Percentiles rank a stretch among this genome's conserved stretches.
phyloP scores from a whole-genome alignment of 2,888 invertebrate species.

The Agriopis aurantiaria region DNA sequence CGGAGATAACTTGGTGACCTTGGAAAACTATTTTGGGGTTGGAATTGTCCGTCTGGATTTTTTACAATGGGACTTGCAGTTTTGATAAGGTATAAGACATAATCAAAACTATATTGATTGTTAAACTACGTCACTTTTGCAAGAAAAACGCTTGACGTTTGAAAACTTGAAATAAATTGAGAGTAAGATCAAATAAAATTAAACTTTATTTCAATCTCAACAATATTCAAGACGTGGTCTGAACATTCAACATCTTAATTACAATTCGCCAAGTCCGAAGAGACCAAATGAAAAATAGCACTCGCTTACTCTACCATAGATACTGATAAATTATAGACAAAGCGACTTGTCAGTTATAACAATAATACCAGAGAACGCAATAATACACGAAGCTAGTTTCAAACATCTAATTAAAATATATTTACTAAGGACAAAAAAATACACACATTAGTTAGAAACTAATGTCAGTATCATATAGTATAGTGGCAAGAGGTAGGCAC shows the following conservation, averaged over 20 bases:
- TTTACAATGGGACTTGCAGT: slow-evolving; percentile 3
- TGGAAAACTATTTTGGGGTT: slow-evolving; percentile 49
- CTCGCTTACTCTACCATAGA: slow-evolving; percentile 58
- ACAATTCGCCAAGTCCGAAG: slow-evolving; percentile 72
- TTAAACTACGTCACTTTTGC: neutral
- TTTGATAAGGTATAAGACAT: neutral
- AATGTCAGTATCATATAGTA: too few relatives aligned
- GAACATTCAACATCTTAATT: slow-evolving; percentile 72
- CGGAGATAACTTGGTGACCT: slow-evolving; percentile 55
- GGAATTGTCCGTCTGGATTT: slow-evolving; percentile 18
- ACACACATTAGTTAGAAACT: too few relatives aligned
- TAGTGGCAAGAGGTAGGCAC: too few relatives aligned
- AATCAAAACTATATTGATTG: neutral
- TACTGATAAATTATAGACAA: slow-evolving; percentile 1
- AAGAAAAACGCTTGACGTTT: neutral
- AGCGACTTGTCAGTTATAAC: neutral
- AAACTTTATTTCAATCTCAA: neutral
- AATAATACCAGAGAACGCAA: neutral
- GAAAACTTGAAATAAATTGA: neutral
- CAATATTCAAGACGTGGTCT: slow-evolving; percentile 46
- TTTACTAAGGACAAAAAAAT: too few relatives aligned
- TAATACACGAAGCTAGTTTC: too few relatives aligned
- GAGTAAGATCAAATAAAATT: neutral
- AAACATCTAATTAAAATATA: too few relatives aligned
- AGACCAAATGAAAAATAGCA: slow-evolving; percentile 80